These are phyloP conservation scores for Nymphalis io DNA, from an alignment of 1,140 invertebrate species.

Conservation along the genomic window DNA sequence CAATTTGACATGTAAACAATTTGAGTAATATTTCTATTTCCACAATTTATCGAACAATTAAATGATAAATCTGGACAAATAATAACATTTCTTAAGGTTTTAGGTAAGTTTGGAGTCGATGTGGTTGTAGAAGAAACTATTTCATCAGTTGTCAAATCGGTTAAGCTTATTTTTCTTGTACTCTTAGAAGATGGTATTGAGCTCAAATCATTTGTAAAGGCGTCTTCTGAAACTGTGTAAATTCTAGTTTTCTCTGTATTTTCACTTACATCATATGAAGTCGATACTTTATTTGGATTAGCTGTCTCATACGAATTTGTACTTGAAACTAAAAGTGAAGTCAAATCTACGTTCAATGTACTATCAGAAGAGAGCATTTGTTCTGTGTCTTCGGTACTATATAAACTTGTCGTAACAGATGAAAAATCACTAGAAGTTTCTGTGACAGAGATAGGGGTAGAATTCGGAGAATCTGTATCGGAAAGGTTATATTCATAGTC, in stretches of 20 bases:
- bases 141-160: conserved; percentile 18
- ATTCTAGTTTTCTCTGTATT: neutral
- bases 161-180: conserved; percentile 15
- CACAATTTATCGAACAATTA: conserved; percentile 66
- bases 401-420: neutral
- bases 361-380: neutral
- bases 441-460: conserved; percentile 4
- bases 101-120: conserved; percentile 20
- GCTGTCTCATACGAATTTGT: neutral
- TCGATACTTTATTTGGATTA: neutral
- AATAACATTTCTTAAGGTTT: conserved; percentile 11
- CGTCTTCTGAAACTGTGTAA: neutral
- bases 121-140: conserved; percentile 17
- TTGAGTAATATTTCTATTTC: conserved; percentile 60
- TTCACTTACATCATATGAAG: neutral
- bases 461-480: conserved; percentile 2
- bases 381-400: neutral
- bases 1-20: conserved; percentile 62
- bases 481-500: conserved; percentile 14
- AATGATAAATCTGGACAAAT: conserved; percentile 60
- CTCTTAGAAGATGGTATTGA: conserved; percentile 7
- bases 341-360: neutral
- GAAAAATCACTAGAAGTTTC: neutral
- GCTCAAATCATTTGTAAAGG: conserved; percentile 15
- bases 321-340: neutral